Conservation (phyloP, 1,140 invertebrate genomes). For the Chlorops oryzae region DNA sequence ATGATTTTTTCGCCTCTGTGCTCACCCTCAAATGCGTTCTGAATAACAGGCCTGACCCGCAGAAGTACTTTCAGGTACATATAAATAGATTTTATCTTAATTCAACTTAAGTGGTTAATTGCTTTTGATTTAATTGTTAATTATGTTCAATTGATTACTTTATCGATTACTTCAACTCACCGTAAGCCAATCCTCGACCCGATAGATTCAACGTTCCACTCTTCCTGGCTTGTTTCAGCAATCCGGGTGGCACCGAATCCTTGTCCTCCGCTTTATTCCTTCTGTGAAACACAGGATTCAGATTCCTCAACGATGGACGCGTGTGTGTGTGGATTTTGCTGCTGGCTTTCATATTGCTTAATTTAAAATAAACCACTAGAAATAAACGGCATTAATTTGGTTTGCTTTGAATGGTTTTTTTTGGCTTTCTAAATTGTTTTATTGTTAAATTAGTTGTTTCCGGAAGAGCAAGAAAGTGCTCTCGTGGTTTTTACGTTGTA, state of each 20-base stretch:
- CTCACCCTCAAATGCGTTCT: too few relatives aligned
- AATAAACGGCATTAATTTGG: neutral
- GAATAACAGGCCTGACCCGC: too few relatives aligned
- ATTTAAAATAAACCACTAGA: neutral
- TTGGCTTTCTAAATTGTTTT: too few relatives aligned
- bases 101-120: too few relatives aligned
- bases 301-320: slow-evolving; percentile 15
- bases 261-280: slow-evolving; percentile 63
- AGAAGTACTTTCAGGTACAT: too few relatives aligned
- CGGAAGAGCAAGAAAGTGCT: too few relatives aligned
- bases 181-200: slow-evolving; percentile 62
- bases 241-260: slow-evolving; percentile 57
- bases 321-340: neutral
- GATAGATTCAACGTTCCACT: slow-evolving; percentile 74
- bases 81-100: too few relatives aligned
- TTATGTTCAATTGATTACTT: neutral
- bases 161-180: slow-evolving; percentile 51
- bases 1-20: too few relatives aligned
- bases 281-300: slow-evolving; percentile 63
- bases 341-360: neutral
- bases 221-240: slow-evolving; percentile 71
- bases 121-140: too few relatives aligned
- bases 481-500: too few relatives aligned
- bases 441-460: too few relatives aligned
- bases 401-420: too few relatives aligned